These are phyloP conservation scores for Epiblema foenella DNA, from an alignment of 2,888 invertebrate genomes.

Conservation along the genomic window DNA sequence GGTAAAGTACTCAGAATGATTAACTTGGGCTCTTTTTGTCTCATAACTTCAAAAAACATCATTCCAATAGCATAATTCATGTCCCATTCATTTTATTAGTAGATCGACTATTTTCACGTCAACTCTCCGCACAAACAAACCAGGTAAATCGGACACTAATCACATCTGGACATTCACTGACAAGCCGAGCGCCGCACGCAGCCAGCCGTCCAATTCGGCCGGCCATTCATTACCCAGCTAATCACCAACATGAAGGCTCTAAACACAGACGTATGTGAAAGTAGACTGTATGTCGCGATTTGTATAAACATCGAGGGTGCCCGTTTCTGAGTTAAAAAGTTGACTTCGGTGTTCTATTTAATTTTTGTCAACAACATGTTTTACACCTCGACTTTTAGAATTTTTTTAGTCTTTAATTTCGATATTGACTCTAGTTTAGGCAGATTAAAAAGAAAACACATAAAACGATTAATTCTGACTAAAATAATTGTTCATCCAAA, in stretches of 20 bases:
- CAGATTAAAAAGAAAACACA: not conserved
- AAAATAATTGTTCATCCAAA: too few relatives aligned
- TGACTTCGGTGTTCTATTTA: too few relatives aligned
- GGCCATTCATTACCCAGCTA: constrained; percentile 30
- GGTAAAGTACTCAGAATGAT: too few relatives aligned
- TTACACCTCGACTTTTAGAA: too few relatives aligned
- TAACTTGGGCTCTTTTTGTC: too few relatives aligned
- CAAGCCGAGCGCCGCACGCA: constrained; percentile 15
- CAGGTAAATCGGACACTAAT: constrained; percentile 3
- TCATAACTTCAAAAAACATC: too few relatives aligned
- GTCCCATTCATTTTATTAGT: not conserved
- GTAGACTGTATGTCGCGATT: not conserved
- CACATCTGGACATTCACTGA: constrained; percentile 9
- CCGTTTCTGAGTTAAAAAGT: not conserved
- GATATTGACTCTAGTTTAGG: not conserved
- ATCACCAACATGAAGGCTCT: constrained; percentile 33
- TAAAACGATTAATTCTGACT: not conserved
- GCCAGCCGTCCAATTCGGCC: constrained; percentile 21
- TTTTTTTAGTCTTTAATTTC: too few relatives aligned
- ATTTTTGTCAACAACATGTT: too few relatives aligned
- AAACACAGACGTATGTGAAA: not conserved
- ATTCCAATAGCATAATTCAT: too few relatives aligned
- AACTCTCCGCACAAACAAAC: not conserved
- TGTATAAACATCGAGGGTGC: not conserved
- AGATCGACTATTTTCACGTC: constrained; percentile 7